Evolutionary conservation across 2,888 invertebrate genomes (phyloP), one percentile per base, ranked within the genome.

Genomic region (Eilema caniola): DNA sequence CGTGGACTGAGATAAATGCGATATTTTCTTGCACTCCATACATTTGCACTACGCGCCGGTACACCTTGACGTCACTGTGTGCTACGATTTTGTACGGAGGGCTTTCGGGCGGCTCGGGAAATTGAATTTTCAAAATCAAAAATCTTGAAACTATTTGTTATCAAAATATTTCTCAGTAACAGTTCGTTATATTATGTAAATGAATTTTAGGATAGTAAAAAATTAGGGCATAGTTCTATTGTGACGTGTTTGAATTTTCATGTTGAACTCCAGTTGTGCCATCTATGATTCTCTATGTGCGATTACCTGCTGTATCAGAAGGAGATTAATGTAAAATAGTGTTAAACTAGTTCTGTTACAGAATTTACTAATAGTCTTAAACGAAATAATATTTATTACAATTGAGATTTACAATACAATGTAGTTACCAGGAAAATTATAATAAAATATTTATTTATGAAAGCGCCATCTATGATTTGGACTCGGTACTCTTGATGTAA

Each of bases 381-480:
- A 33, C 33, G 24, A 24, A 25, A 67, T 62, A 62, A 33, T 53
- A 33, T 24, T 16, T 65, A 56, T 33, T 31, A 37, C 0, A 20
- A 65, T 16, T 24, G 16, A 66, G 2, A n/a, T 14, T 47, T 25
- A 59, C 20, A 25, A 28, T n/a, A n/a, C 8, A 47, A 47, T 20
- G 47, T 53, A 61, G 66, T 67, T 67, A 67, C 66, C 60, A 61
- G 12, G 60, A 7, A 16, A 41, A 41, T 56, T n/a, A 12, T 63
- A 0, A 28, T 37, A 67, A 33, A n/a, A n/a, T n/a, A 10, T 62
- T 23, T 56, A 33, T 53, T n/a, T 53, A 4, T 67, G 12, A 53
- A 37, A 64, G 69, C 69, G 69, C 59, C 64, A 69, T 69, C 69
- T 64, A 59, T 60, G 16, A 33, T 66, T 66, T n/a, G 16, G 25